Conservation (phyloP, 2,888 invertebrate genomes). For the Herminia tarsipennalis region DNA sequence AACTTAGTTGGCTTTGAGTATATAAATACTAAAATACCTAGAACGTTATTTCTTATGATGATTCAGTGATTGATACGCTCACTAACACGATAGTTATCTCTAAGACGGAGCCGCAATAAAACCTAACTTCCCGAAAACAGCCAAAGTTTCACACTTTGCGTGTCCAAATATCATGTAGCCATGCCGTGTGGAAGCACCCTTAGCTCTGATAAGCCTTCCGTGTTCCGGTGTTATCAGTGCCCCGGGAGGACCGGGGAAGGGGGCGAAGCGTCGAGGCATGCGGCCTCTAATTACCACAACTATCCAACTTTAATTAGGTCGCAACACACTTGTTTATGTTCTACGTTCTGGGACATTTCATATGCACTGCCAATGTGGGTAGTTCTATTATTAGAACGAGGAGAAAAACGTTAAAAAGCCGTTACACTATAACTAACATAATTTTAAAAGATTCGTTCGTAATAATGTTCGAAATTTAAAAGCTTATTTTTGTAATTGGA, state of each 20-base stretch:
- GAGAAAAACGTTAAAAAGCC: not conserved
- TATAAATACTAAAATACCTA: not conserved
- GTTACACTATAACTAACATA: too few relatives aligned
- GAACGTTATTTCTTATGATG: not conserved
- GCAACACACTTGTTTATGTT: constrained; percentile 45
- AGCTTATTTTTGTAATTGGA: too few relatives aligned
- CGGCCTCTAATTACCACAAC: constrained; percentile 56
- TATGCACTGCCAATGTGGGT: constrained; percentile 28
- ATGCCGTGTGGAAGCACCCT: constrained; percentile 39
- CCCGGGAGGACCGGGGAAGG: constrained; percentile 19
- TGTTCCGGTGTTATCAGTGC: constrained; percentile 51
- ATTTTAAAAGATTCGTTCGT: too few relatives aligned
- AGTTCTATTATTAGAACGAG: not conserved
- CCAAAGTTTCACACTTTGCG: constrained; percentile 42
- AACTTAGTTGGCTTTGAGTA: not conserved
- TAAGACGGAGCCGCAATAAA: constrained; percentile 6
- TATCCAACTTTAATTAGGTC: constrained; percentile 63
- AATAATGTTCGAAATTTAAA: too few relatives aligned
- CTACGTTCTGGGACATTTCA: constrained; percentile 25
- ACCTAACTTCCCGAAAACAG: constrained; percentile 32
- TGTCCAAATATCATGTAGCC: constrained; percentile 44
- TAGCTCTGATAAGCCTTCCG: constrained; percentile 50
- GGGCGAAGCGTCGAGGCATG: constrained; percentile 14
- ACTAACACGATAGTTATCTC: not conserved
- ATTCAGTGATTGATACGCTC: not conserved